Evolutionary conservation across 2,113 vertebrate species (phyloP).

Genomic region (Chionomys nivalis): DNA sequence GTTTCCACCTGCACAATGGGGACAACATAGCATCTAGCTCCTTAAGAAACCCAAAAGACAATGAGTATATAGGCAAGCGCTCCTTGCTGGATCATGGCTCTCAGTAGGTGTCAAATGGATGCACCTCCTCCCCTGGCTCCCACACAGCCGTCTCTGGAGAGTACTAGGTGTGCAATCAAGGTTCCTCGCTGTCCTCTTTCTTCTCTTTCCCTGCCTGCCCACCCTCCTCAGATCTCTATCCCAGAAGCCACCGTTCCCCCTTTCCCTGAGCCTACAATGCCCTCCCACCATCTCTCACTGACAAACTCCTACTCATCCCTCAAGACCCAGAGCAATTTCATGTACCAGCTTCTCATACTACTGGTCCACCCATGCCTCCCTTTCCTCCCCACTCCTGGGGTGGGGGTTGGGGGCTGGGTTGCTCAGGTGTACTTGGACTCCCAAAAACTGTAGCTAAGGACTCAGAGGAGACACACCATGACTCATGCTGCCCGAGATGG

Average conservation of each 20-base stretch:
- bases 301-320: conserved; percentile 56
- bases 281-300: background rate
- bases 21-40: background rate
- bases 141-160: background rate
- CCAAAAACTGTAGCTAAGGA: background rate
- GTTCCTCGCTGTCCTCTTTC: background rate
- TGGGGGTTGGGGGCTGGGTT: too few relatives aligned
- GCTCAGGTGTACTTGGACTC: background rate
- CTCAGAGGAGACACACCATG: background rate
- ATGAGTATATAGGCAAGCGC: background rate
- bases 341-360: background rate
- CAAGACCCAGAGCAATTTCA: conserved; percentile 16
- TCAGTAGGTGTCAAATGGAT: conserved; percentile 54
- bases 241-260: background rate
- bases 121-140: conserved; percentile 12
- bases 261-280: background rate
- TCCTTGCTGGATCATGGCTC: conserved; percentile 20
- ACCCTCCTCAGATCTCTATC: background rate
- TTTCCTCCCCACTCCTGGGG: background rate
- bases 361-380: background rate
- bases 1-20: conserved; percentile 41
- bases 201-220: background rate
- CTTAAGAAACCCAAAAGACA: background rate
- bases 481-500: background rate
- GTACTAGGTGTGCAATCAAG: background rate